Evolutionary conservation across 1,140 invertebrate species (phyloP), one percentile per base, ranked within the genome.

Genomic region (Euschistus heros): DNA sequence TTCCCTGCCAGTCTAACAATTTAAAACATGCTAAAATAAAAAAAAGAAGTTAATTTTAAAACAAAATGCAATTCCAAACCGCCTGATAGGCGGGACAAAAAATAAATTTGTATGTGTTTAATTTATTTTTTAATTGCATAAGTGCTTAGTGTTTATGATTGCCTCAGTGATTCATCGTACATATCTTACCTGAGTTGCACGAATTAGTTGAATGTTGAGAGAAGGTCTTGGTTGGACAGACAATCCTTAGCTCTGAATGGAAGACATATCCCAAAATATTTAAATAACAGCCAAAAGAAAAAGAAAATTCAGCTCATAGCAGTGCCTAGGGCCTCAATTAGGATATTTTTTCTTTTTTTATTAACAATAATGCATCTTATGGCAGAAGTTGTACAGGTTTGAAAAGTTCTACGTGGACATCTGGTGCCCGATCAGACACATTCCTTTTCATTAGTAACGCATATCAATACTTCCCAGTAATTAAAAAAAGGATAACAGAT

Each of bases 191-290:
- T 84, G 83, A 84, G 74, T 81, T 81, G 74, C 81, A 81, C 69
- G 82, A 85, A 76, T 83, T 85, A 74, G 81, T 82, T 71, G 82
- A 83, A 67, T 82, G 79, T 78, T 84, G 83, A 72, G 81, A 84
- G 76, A 80, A 82, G 73, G 81, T 82, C 80, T 84, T 84, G 77
- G 81, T 82, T 76, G 83, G 81, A 80, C 81, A 84, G 75, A 83
- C 77, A 79, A 84, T 81, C 82, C 83, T 82, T 81, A 84, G 79
- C 76, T 85, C 83, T 85, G 82, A 74, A 67, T 37, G 64, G 62
- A 66, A 50, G 42, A 54, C 50, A 64, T 57, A 57, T 42, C 24
- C 59, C 59, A 61, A 61, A 61, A 61, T 37, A 61, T 61, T 42
- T 42, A 18, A 33, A 61, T 26, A 61, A 42, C 59, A 61, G 59